Conservation (phyloP, 1,140 invertebrate genomes). For the Cecropterus lyciades region DNA sequence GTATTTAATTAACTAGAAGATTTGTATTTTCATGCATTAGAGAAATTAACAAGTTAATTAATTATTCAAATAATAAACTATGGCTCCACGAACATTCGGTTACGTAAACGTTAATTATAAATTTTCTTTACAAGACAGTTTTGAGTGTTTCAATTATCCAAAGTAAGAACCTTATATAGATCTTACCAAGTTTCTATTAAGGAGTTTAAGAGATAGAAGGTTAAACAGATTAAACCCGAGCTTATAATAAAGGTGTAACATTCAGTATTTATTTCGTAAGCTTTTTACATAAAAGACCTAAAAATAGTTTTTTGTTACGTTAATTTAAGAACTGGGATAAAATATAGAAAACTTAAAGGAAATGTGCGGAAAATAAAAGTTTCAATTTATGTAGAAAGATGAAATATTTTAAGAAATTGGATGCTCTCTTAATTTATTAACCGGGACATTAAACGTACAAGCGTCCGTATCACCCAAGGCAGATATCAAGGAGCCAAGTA, state of each 20-base stretch:
- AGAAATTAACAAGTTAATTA: constrained; percentile 30
- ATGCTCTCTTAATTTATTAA: constrained; percentile 28
- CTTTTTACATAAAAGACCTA: too few relatives aligned
- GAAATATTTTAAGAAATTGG: background rate
- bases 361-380: too few relatives aligned
- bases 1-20: constrained; percentile 36
- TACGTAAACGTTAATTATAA: background rate
- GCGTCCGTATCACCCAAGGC: constrained; percentile 48
- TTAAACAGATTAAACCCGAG: too few relatives aligned
- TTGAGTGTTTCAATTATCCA: background rate
- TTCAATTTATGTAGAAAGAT: background rate
- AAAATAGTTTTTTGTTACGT: too few relatives aligned
- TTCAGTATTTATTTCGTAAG: too few relatives aligned
- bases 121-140: background rate
- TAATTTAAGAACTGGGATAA: too few relatives aligned
- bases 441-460: constrained; percentile 30
- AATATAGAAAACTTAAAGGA: background rate
- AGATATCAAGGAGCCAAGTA: constrained; percentile 68
- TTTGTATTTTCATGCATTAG: constrained; percentile 29
- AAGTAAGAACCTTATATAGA: too few relatives aligned
- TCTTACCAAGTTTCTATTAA: too few relatives aligned
- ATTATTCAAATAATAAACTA: constrained; percentile 20
- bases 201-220: too few relatives aligned
- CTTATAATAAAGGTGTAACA: too few relatives aligned
- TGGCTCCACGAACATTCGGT: constrained; percentile 3